These are phyloP conservation scores for Drosophila austrosaltans DNA, from an alignment of 2,888 invertebrate genomes.

Conservation along the genomic window DNA sequence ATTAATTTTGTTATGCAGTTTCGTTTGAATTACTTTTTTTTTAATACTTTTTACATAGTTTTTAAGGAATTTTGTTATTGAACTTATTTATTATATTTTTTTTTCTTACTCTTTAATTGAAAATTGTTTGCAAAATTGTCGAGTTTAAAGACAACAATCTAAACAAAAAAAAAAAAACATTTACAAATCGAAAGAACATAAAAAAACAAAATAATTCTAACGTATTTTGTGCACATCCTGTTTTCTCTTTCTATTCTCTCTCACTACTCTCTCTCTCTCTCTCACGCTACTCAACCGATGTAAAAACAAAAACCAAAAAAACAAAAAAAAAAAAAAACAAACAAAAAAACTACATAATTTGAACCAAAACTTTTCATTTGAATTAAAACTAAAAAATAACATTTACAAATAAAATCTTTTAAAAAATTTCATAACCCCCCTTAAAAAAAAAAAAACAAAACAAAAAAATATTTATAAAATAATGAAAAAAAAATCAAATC, in stretches of 20 bases:
- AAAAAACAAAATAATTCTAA: conserved; percentile 82
- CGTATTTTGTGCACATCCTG: conserved; percentile 83
- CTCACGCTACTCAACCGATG: conserved; percentile 79
- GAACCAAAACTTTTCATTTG: conserved; percentile 57
- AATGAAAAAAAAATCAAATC: conserved; percentile 47
- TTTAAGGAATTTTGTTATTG: conserved; percentile 66
- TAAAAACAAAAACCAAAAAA: conserved; percentile 56
- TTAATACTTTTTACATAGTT: conserved; percentile 45
- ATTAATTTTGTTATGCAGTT: conserved; percentile 70
- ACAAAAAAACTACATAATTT: conserved; percentile 36
- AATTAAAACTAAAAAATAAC: conserved; percentile 54
- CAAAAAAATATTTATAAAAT: conserved; percentile 1
- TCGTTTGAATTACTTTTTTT: conserved; percentile 59
- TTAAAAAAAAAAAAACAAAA: conserved; percentile 57
- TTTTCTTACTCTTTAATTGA: conserved; percentile 49
- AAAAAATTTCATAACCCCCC: conserved; percentile 60
- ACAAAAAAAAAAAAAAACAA: conserved; percentile 35
- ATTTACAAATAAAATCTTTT: conserved; percentile 51
- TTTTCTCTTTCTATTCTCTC: conserved; percentile 83
- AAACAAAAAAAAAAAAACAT: conserved; percentile 40
- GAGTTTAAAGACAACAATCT: conserved; percentile 52
- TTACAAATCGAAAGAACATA: conserved; percentile 50
- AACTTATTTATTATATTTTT: conserved; percentile 21
- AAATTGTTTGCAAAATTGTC: conserved; percentile 63
- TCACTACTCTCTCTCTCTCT: conserved; percentile 74